Percentiles rank a stretch among this genome's conserved stretches.
Evolutionary conservation across 1,140 invertebrate species (phyloP).

Genomic region (Drosophila nannoptera): DNA sequence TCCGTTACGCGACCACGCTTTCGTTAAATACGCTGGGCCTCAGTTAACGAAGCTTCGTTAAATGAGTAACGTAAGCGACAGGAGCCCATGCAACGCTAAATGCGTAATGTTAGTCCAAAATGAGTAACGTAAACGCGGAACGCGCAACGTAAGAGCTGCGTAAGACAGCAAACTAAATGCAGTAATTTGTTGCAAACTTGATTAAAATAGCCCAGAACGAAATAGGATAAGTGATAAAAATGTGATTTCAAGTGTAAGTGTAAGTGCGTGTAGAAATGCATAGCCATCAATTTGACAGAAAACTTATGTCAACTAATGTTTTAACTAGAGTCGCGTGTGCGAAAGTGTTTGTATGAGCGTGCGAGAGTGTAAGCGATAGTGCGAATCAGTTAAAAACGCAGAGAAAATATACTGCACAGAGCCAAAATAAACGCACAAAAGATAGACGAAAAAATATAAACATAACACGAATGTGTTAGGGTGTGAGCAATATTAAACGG

Average conservation of each 20-base stretch:
- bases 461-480: constrained; percentile 17
- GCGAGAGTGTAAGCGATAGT: constrained; percentile 20
- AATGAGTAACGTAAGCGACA: constrained; percentile 15
- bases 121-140: constrained; percentile 32
- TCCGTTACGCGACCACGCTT: not conserved
- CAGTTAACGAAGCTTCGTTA: constrained; percentile 19
- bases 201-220: constrained; percentile 23
- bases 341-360: constrained; percentile 8
- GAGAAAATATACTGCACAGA: constrained; percentile 27
- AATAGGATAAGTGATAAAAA: constrained; percentile 54
- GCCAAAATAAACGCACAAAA: constrained; percentile 54
- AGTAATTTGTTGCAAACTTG: constrained; percentile 40
- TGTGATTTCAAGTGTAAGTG: constrained; percentile 72
- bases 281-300: constrained; percentile 3
- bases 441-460: constrained; percentile 33
- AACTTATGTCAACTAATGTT: constrained; percentile 30
- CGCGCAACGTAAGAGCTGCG: constrained; percentile 36
- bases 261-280: not conserved
- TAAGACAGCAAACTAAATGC: constrained; percentile 34
- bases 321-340: constrained; percentile 25
- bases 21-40: constrained; percentile 16
- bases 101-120: constrained; percentile 30
- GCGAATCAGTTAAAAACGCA: constrained; percentile 46
- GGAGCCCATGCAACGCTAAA: constrained; percentile 8
- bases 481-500: not conserved